A percentile compares a stretch with the other conserved stretches of the same genome.
Conservation (phyloP, 2,888 invertebrate species). For the Lacanobia wlatinum region DNA sequence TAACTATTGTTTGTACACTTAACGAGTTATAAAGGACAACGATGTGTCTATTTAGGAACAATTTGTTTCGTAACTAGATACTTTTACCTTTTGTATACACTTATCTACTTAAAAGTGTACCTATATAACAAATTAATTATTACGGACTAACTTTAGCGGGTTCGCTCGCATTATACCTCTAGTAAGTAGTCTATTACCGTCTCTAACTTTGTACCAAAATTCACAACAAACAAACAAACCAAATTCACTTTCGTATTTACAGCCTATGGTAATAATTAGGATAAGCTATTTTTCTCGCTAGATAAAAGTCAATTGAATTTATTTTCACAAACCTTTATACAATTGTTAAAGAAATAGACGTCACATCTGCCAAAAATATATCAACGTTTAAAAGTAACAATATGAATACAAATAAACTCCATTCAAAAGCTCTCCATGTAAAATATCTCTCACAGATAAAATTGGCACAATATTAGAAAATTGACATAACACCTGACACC, state of each 20-base stretch:
- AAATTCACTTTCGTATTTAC: no score
- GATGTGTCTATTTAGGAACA: neutral
- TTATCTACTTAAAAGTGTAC: no score
- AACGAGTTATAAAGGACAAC: neutral
- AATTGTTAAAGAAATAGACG: neutral
- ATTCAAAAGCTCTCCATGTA: constrained; percentile 11
- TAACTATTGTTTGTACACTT: constrained; percentile 11
- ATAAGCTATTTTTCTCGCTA: neutral
- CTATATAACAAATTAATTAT: no score
- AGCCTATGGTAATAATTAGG: no score
- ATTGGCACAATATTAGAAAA: constrained; percentile 57
- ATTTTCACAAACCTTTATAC: neutral
- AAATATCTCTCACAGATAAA: constrained; percentile 25
- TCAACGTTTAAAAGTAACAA: constrained; percentile 1
- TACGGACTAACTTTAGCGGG: no score
- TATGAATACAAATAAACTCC: constrained; percentile 44
- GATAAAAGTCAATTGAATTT: neutral
- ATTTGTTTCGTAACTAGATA: neutral
- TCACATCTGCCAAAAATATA: constrained; percentile 33
- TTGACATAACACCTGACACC: constrained; percentile 61
- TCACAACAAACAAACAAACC: no score
- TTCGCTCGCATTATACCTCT: no score
- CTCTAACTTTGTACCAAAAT: no score
- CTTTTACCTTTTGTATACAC: no score
- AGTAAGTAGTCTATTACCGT: no score